These are phyloP conservation scores for Notarius quadriscutis DNA, from an alignment of 2,113 vertebrate genomes.

Conservation along the genomic window DNA sequence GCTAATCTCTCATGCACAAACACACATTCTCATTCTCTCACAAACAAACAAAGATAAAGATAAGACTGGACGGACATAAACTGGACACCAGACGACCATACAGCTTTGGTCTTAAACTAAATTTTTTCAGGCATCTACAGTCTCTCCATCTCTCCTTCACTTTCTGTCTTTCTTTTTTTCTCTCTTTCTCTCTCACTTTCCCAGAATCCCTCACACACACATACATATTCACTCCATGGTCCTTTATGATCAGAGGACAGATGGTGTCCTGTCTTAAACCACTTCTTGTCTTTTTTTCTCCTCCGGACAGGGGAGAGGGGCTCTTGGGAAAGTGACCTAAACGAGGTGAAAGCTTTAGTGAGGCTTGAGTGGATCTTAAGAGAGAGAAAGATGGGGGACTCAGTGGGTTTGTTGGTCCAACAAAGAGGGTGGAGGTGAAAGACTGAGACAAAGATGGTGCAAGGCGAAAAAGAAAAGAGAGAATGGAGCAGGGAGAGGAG, in stretches of 20 bases:
- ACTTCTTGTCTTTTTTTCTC: conserved; percentile 52
- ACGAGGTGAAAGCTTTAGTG: conserved; percentile 50
- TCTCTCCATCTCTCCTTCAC: background rate
- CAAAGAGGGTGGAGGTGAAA: conserved; percentile 48
- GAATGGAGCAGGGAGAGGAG: background rate
- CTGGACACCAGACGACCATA: background rate
- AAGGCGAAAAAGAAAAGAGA: background rate
- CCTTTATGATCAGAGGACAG: conserved; percentile 57
- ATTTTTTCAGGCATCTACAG: conserved; percentile 13
- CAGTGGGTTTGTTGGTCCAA: conserved; percentile 45
- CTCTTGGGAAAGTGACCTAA: conserved; percentile 61
- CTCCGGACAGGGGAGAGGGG: conserved; percentile 47
- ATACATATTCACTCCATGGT: conserved; percentile 23
- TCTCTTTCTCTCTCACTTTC: conserved; percentile 2
- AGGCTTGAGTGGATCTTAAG: conserved; percentile 49
- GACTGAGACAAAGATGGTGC: conserved; percentile 34
- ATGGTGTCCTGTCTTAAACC: conserved; percentile 57
- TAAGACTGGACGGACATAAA: conserved; percentile 32
- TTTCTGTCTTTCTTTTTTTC: conserved; percentile 24
- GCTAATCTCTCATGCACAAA: conserved; percentile 49
- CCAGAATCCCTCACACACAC: conserved; percentile 25
- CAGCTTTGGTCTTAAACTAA: background rate
- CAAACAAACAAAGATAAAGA: conserved; percentile 45
- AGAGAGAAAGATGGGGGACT: conserved; percentile 38
- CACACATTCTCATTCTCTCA: conserved; percentile 21